Percentiles rank a stretch among this genome's conserved stretches.
These are phyloP conservation scores for Nemopilema nomurai DNA, from an alignment of 30 jellyfish, hydroid and myxozoan species.

Conservation along the genomic window DNA sequence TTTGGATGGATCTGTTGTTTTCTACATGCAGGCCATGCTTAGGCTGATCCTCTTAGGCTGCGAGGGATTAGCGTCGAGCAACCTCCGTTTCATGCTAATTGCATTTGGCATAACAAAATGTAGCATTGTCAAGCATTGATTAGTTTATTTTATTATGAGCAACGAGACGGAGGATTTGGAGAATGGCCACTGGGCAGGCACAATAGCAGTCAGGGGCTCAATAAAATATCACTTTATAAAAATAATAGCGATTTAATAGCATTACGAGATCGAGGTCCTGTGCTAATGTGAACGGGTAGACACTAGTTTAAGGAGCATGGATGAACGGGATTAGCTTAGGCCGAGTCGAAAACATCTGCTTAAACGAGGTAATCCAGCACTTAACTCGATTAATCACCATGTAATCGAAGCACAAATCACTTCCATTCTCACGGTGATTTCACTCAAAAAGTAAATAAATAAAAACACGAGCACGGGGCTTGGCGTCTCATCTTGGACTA, in stretches of 20 bases:
- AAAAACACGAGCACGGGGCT: background rate
- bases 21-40: slow-evolving; percentile 22
- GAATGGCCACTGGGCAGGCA: slow-evolving; percentile 24
- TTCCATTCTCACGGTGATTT: background rate
- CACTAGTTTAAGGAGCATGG: slow-evolving; percentile 39
- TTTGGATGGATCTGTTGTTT: background rate
- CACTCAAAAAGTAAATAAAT: background rate
- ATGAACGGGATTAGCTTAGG: slow-evolving; percentile 13
- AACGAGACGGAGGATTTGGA: slow-evolving; percentile 21
- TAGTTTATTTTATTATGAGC: slow-evolving; percentile 43
- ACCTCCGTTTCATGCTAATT: slow-evolving; percentile 60
- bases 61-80: slow-evolving; percentile 24
- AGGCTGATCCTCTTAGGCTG: slow-evolving; percentile 32
- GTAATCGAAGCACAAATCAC: slow-evolving; percentile 12
- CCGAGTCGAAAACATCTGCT: slow-evolving; percentile 48
- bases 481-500: background rate
- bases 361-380: slow-evolving; percentile 37
- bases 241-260: slow-evolving; percentile 30
- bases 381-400: slow-evolving; percentile 43
- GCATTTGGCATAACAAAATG: slow-evolving; percentile 32
- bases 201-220: slow-evolving; percentile 12
- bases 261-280: slow-evolving; percentile 17
- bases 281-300: slow-evolving; percentile 19
- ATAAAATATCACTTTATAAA: slow-evolving; percentile 51
- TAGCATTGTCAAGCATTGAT: slow-evolving; percentile 31